phyloP scores from a whole-genome alignment of 1,140 invertebrate genomes.

The Eriosoma lanigerum region DNA sequence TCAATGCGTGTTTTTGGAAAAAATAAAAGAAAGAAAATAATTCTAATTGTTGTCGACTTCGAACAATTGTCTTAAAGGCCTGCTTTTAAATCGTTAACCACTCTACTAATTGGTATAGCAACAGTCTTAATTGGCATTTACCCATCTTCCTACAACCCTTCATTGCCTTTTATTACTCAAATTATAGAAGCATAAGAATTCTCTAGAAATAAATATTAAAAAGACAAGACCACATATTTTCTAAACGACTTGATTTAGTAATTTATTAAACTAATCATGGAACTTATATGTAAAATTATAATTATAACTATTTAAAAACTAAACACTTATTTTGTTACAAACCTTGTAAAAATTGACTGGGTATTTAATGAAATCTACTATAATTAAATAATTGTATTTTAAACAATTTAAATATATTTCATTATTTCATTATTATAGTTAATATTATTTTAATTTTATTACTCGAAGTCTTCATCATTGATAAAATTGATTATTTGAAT shows the following conservation, averaged over 20 bases:
- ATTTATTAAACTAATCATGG: no score
- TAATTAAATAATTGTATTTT: no score
- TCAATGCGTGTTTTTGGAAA: not conserved
- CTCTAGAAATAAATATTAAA: not conserved
- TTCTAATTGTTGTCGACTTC: constrained; percentile 7
- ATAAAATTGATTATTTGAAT: no score
- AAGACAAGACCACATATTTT: not conserved
- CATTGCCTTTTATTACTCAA: not conserved
- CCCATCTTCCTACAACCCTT: not conserved
- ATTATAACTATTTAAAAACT: no score
- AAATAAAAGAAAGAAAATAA: constrained; percentile 1
- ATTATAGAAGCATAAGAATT: not conserved
- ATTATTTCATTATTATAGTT: no score
- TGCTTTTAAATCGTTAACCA: constrained; percentile 29
- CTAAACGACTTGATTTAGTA: constrained; percentile 8
- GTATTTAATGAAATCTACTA: no score
- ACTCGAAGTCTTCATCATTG: no score
- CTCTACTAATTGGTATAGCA: constrained; percentile 37
- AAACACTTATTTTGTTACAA: no score
- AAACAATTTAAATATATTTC: no score
- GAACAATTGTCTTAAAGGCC: constrained; percentile 23
- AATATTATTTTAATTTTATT: no score
- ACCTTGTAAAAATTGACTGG: no score
- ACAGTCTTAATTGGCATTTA: constrained; percentile 32
- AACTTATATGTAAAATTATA: no score